Evolutionary conservation across 2,888 invertebrate genomes (phyloP).

Genomic region (Melieria omissa): DNA sequence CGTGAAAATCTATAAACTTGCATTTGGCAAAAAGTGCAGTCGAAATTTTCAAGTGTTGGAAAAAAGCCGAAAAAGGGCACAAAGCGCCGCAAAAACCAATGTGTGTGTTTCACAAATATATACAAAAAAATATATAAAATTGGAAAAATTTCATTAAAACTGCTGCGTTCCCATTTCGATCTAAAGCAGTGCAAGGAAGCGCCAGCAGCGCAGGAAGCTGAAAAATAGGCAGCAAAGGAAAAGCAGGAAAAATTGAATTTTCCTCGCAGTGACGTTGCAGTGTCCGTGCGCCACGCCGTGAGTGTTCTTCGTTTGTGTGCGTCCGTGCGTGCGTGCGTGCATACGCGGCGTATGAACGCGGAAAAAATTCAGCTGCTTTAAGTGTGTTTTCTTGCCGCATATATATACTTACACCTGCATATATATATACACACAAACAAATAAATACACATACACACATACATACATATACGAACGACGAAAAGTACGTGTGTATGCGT

Average conservation of each 20-base stretch:
- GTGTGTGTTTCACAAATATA: too few species aligned
- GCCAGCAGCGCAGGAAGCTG: not conserved
- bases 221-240: too few species aligned
- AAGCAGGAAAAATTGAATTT: not conserved
- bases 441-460: not conserved
- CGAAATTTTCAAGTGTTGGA: too few species aligned
- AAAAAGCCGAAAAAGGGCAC: too few species aligned
- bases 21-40: too few species aligned
- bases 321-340: not conserved
- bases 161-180: not conserved
- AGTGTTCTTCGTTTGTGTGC: not conserved
- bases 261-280: not conserved
- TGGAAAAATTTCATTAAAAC: not conserved
- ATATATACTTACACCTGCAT: not conserved
- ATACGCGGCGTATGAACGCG: not conserved
- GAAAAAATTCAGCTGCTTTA: not conserved
- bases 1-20: too few species aligned
- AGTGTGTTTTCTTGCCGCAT: not conserved
- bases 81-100: too few species aligned
- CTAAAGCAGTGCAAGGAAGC: not conserved
- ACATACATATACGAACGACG: not conserved
- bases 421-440: not conserved
- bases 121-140: too few species aligned
- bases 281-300: not conserved
- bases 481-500: slow-evolving; percentile 10